These are phyloP conservation scores for Bathynomus jamesi DNA, from an alignment of 1,140 invertebrate genomes.

Conservation along the genomic window DNA sequence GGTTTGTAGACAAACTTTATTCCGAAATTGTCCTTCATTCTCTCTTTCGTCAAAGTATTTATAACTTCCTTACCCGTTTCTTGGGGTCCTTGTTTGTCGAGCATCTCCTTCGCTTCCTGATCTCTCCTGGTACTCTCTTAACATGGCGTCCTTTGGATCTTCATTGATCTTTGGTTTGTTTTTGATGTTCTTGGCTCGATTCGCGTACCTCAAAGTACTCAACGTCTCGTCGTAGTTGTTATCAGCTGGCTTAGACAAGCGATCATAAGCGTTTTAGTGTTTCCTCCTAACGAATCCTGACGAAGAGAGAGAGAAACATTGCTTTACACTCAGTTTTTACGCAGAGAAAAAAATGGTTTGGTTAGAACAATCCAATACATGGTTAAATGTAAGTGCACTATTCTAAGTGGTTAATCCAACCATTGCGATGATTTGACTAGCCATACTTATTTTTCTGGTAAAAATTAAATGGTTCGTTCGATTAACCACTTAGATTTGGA, in stretches of 20 bases:
- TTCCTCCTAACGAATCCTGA: conserved; percentile 84
- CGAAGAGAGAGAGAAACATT: neutral
- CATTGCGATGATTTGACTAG: too few species aligned
- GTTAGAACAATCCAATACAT: too few species aligned
- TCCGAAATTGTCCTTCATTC: too few species aligned
- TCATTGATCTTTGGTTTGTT: conserved; percentile 90
- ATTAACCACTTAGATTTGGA: too few species aligned
- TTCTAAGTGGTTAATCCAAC: too few species aligned
- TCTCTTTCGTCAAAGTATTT: too few species aligned
- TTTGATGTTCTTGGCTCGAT: conserved; percentile 85
- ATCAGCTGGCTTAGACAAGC: conserved; percentile 83
- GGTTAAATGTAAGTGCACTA: too few species aligned
- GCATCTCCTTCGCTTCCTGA: conserved; percentile 57
- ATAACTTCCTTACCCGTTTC: neutral
- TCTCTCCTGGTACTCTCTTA: conserved; percentile 83
- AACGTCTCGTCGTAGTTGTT: conserved; percentile 86
- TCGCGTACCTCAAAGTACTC: conserved; percentile 78
- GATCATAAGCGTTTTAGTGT: conserved; percentile 90
- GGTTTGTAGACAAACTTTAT: too few species aligned
- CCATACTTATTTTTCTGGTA: too few species aligned
- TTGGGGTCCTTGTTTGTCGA: conserved; percentile 13
- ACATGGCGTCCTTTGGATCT: conserved; percentile 83
- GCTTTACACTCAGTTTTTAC: too few species aligned
- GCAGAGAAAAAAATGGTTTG: too few species aligned
- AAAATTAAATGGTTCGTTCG: too few species aligned